phyloP scores from a whole-genome alignment of 2,797 vertebrate genomes.

The Perdix hodgsoniae region DNA sequence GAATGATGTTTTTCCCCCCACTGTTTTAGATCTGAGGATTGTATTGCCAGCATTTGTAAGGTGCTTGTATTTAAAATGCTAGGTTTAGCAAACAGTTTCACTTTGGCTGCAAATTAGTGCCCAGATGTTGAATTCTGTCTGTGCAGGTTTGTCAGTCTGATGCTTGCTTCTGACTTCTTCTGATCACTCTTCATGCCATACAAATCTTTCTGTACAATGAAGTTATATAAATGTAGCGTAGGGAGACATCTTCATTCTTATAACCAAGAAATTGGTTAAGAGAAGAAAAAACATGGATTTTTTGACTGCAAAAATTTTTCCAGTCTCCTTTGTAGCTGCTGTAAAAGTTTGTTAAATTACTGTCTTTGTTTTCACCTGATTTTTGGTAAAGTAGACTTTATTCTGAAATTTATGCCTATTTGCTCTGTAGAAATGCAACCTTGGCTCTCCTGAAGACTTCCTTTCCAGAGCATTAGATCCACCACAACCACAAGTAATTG shows the following conservation, averaged over 20 bases:
- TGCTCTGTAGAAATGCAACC: slow-evolving; percentile 89
- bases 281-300: neutral
- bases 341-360: neutral
- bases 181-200: neutral
- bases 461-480: slow-evolving; percentile 91
- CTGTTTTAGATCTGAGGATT: neutral
- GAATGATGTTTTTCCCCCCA: too few relatives aligned
- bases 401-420: neutral
- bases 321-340: neutral
- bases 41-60: neutral
- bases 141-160: neutral
- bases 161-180: neutral
- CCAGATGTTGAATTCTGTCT: neutral
- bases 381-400: neutral
- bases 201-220: neutral
- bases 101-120: neutral
- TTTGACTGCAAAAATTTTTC: neutral
- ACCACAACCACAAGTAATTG: slow-evolving; percentile 93
- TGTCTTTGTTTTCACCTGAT: neutral
- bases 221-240: neutral
- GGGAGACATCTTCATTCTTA: accelerated
- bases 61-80: neutral
- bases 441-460: slow-evolving; percentile 95
- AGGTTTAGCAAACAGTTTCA: neutral
- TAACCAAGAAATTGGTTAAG: neutral